phyloP scores from a whole-genome alignment of 2,888 invertebrate genomes.

The Drosophila tripunctata region DNA sequence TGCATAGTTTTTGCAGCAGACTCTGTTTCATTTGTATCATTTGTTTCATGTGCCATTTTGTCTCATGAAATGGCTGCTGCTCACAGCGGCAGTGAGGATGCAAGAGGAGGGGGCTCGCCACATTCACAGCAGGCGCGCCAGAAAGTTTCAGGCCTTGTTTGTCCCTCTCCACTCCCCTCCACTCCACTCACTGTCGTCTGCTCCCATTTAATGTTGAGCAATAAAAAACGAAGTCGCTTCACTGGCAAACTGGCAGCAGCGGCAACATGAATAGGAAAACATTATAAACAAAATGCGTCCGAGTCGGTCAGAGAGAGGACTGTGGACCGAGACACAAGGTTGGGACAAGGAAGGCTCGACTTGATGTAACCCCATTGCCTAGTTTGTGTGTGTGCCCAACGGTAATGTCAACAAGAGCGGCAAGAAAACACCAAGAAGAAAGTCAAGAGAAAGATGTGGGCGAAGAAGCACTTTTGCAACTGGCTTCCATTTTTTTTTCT shows the following conservation, averaged over 20 bases:
- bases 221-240: slow-evolving; percentile 62
- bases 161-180: neutral
- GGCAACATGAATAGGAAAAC: slow-evolving; percentile 61
- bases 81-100: too few species aligned
- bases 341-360: neutral
- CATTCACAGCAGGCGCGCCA: slow-evolving; percentile 43
- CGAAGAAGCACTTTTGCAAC: slow-evolving; percentile 22
- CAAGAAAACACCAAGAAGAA: neutral
- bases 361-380: slow-evolving; percentile 66
- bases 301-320: slow-evolving; percentile 18
- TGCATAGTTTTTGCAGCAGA: slow-evolving; percentile 62
- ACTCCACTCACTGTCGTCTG: slow-evolving; percentile 35
- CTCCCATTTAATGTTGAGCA: slow-evolving; percentile 61
- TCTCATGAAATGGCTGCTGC: slow-evolving; percentile 54
- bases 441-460: neutral
- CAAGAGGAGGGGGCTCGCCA: slow-evolving; percentile 47
- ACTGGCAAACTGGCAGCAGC: slow-evolving; percentile 10
- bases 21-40: slow-evolving; percentile 12
- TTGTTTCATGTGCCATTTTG: slow-evolving; percentile 57
- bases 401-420: slow-evolving; percentile 64
- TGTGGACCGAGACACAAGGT: slow-evolving; percentile 8
- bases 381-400: slow-evolving; percentile 56
- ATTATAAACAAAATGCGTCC: slow-evolving; percentile 67
- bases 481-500: slow-evolving; percentile 51
- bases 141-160: slow-evolving; percentile 2